Base-by-base conservation (phyloP, 2,113 vertebrate genomes). In the Tetraodon nigroviridis region DNA sequence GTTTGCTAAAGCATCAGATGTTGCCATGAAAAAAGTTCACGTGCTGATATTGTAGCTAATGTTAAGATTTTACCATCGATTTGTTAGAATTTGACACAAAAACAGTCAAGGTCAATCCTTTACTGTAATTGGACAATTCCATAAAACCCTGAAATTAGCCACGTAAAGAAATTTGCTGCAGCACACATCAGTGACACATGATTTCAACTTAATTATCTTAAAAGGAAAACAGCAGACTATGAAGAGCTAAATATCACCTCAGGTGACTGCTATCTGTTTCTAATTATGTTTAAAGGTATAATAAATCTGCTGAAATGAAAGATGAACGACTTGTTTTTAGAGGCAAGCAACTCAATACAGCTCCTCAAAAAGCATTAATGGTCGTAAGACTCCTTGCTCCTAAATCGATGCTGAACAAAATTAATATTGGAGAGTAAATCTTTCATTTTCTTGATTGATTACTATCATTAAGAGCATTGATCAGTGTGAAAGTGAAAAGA, bases 351-450 rank as follows among this genome's bases (percentile, higher is more conserved):
- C 79, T 85, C 82, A 78, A 83, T 84, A 70, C 71, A 40, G 79
- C 74, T 67, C 75, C 81, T 82, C 71, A 81, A 81, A 80, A 86
- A 75, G 80, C 81, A 78, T 86, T 83, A 82, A 85, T 78, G 71
- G 80, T 78, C 77, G 82, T 80, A 80, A 85, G 85, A 80, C 82
- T 84, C 78, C 61, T 65, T 56, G 40, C 77, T 76, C 73, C 73
- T 75, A 70, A 78, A 86, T 89, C 85, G 82, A 89, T 89, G 82
- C 74, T 24, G 60, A 66, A 74, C 76, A 86, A 84, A 89, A 87
- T 88, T 81, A 84, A 89, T 89, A 89, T 83, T 61, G 76, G 80
- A 82, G 79, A 83, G 84, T 83, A 86, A 87, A 87, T 87, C 84
- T 84, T 86, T 79, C 80, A 78, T 84, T 87, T 82, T 86, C 76